Base-by-base conservation (phyloP, 2,888 invertebrate species). In the Dione vanillae region DNA sequence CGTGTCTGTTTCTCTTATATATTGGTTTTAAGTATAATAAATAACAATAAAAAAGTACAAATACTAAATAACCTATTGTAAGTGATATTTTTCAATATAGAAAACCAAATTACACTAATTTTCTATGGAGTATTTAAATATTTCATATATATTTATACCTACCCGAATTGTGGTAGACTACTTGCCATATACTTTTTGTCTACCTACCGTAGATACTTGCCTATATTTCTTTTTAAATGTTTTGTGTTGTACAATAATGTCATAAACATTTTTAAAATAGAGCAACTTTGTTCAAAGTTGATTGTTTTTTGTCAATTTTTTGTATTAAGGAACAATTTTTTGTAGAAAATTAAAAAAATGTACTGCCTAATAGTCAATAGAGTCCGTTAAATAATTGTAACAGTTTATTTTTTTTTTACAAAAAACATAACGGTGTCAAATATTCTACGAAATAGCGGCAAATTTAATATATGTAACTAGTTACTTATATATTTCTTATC, bases 371-470 rank as follows among this genome's bases (percentile, higher is more conserved):
- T 10, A 37, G n/a, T 7, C 2, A 20, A 43, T 52, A 41, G 41
- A 73, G 72, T 77, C 86, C 83, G 86, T 88, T 89, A 89, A 87
- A 79, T 86, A 87, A 79, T 86, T 88, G 85, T 88, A 87, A 85
- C 87, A 88, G 85, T 77, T 79, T 59, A 43, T 83, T 80, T 78
- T 77, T 79, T 77, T 70, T 74, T 51, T 73, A 47, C 65, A 74
- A 70, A 75, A 70, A 74, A 67, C 54, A 71, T 69, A 74, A 73
- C 72, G 66, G 73, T 61, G 65, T 41, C 40, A 9, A 54, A 14
- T 69, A 27, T 70, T 69, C 61, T 67, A 40, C 45, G 56, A 70
- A 71, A 61, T 37, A 65, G 11, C 41, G 51, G 51, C 19, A 20
- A 20, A 41, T 41, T 43, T 41, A 41, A 41, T 59, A 6, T n/a